Evolutionary conservation across 2,888 invertebrate genomes (phyloP).

Genomic region (Torymus auratus): DNA sequence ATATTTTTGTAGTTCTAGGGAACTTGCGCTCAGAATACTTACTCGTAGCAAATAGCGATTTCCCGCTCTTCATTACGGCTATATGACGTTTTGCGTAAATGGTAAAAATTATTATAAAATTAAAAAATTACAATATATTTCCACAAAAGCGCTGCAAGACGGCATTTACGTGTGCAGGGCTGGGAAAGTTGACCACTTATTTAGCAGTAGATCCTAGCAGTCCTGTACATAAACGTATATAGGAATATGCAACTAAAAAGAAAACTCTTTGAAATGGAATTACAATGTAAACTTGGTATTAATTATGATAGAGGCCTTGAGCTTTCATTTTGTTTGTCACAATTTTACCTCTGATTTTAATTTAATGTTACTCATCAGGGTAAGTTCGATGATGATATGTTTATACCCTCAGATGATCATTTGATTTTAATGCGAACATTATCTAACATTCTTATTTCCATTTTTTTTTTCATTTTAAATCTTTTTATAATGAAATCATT

Average conservation of each 20-base stretch:
- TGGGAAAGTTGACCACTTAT: conserved; percentile 63
- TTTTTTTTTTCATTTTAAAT: conserved; percentile 20
- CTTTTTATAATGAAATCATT: not conserved
- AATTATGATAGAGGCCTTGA: conserved; percentile 30
- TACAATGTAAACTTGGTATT: conserved; percentile 34
- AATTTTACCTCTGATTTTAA: conserved; percentile 19
- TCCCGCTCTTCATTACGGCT: conserved; percentile 58
- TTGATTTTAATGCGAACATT: not conserved
- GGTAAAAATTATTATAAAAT: conserved; percentile 57
- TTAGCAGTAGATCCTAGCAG: conserved; percentile 67
- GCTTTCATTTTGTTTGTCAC: conserved; percentile 25
- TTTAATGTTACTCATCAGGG: conserved; percentile 4
- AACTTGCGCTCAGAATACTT: conserved; percentile 70
- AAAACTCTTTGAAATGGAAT: conserved; percentile 12
- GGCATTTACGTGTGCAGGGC: conserved; percentile 58
- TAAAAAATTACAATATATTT: conserved; percentile 46
- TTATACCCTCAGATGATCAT: not conserved
- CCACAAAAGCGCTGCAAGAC: conserved; percentile 30
- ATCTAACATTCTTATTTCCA: conserved; percentile 1
- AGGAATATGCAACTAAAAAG: conserved; percentile 44
- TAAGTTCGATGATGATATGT: conserved; percentile 15
- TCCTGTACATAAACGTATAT: conserved; percentile 64
- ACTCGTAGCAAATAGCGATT: conserved; percentile 65
- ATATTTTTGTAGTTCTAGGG: conserved; percentile 74
- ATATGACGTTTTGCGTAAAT: conserved; percentile 44